Evolutionary conservation across 2,797 vertebrate genomes (phyloP).

Genomic region (Hypotaenidia okinawae): DNA sequence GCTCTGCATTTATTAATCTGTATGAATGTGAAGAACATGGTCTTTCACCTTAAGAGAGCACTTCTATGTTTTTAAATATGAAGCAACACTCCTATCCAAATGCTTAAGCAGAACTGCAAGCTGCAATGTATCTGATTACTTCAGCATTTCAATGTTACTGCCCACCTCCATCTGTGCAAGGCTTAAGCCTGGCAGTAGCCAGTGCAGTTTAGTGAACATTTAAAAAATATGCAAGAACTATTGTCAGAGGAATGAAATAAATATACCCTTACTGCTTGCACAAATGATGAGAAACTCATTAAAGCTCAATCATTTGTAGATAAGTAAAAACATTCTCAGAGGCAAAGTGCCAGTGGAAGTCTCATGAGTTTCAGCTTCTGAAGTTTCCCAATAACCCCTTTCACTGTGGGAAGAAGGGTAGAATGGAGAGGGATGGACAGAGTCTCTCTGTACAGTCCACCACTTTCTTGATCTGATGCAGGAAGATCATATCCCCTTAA

Average conservation of each 20-base stretch:
- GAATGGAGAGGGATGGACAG: neutral
- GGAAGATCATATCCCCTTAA: neutral
- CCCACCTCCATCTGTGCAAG: conserved; percentile 5
- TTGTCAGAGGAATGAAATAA: neutral
- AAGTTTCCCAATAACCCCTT: neutral
- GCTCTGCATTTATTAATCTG: conserved; percentile 35
- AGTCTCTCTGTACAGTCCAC: neutral
- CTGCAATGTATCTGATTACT: neutral
- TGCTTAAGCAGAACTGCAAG: neutral
- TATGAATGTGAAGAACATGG: neutral
- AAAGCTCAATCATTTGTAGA: neutral
- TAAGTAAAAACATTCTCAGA: conserved; percentile 39
- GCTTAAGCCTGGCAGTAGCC: conserved; percentile 35
- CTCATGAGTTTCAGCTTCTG: conserved; percentile 9
- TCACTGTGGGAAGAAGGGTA: neutral
- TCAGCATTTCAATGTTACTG: conserved; percentile 3
- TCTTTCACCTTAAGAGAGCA: conserved; percentile 6
- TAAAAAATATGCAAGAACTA: neutral
- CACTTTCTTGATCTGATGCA: neutral
- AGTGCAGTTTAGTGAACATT: conserved; percentile 11
- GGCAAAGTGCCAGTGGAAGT: conserved; percentile 5
- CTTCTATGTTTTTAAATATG: neutral
- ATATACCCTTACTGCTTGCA: neutral
- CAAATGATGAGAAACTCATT: conserved; percentile 46
- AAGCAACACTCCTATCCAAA: conserved; percentile 3